Evolutionary conservation across 2,888 invertebrate genomes (phyloP).

Genomic region (Spatulosminthurus flaviceps): DNA sequence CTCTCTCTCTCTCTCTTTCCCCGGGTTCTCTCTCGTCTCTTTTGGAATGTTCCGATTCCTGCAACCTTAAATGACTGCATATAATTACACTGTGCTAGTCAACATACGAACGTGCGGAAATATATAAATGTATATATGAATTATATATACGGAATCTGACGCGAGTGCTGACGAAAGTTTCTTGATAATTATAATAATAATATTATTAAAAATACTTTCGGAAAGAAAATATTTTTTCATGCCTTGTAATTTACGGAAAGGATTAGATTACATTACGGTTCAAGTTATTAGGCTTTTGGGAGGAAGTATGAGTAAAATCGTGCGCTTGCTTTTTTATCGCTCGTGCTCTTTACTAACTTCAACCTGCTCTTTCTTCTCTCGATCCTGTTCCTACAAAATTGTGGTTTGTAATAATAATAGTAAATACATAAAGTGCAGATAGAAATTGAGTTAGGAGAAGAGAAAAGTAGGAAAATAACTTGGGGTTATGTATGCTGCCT

Average conservation of each 20-base stretch:
- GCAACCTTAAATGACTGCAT: too few species aligned
- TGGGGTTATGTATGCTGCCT: conserved; percentile 12
- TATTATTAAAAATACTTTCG: background rate
- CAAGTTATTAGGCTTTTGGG: background rate
- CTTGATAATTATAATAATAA: background rate
- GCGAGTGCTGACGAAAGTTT: background rate
- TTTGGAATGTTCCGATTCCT: too few species aligned
- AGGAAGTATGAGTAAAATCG: background rate
- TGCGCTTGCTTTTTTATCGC: conserved; percentile 1
- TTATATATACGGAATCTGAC: too few species aligned
- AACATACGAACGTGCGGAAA: too few species aligned
- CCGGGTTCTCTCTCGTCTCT: too few species aligned
- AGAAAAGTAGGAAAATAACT: background rate
- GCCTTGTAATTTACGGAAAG: conserved; percentile 14
- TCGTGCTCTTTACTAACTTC: background rate
- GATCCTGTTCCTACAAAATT: background rate
- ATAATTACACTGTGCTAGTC: too few species aligned
- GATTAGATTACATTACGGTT: background rate
- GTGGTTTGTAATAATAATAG: background rate
- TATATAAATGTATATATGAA: too few species aligned
- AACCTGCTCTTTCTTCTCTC: conserved; percentile 2
- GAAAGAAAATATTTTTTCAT: background rate
- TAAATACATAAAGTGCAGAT: background rate
- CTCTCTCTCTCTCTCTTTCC: too few species aligned
- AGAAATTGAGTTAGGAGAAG: background rate